Evolutionary conservation across 2,888 invertebrate genomes (phyloP).

Genomic region (Scelioninae gen. 2): DNA sequence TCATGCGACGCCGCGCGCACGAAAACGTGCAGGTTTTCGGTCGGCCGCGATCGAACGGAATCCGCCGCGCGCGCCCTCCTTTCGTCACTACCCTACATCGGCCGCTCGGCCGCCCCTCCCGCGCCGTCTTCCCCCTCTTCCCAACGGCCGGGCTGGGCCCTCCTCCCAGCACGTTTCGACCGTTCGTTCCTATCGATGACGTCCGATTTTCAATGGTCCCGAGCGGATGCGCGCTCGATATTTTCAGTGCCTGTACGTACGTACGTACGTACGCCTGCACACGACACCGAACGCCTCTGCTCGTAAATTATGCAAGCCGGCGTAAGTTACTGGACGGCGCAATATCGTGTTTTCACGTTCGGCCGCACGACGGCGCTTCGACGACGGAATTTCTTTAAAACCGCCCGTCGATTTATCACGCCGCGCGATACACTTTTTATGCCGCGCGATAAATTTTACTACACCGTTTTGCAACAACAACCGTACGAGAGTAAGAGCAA

Average conservation of each 20-base stretch:
- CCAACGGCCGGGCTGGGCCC: background rate
- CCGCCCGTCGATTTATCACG: no score
- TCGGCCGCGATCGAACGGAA: conserved; percentile 36
- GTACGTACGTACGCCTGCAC: conserved; percentile 26
- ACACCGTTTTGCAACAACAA: no score
- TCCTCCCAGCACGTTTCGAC: conserved; percentile 35
- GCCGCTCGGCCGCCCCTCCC: conserved; percentile 6
- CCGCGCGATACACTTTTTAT: no score
- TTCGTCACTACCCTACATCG: conserved; percentile 39
- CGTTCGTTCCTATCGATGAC: conserved; percentile 45
- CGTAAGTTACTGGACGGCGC: conserved; percentile 21
- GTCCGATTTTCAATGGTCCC: conserved; percentile 38
- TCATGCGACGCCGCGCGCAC: background rate
- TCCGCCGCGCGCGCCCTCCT: conserved; percentile 28
- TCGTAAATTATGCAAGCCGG: conserved; percentile 32
- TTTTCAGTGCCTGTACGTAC: no score
- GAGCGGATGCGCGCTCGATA: conserved; percentile 25
- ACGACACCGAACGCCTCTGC: conserved; percentile 22
- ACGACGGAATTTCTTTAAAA: no score
- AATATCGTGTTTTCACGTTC: conserved; percentile 30
- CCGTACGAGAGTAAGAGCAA: no score
- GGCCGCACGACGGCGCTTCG: no score
- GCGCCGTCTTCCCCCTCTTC: background rate
- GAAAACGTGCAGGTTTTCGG: background rate
- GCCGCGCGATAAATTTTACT: no score